A percentile compares a stretch with the other conserved stretches of the same genome.
phyloP scores from a whole-genome alignment of 2,888 invertebrate genomes.

The Aphidoletes aphidimyza region DNA sequence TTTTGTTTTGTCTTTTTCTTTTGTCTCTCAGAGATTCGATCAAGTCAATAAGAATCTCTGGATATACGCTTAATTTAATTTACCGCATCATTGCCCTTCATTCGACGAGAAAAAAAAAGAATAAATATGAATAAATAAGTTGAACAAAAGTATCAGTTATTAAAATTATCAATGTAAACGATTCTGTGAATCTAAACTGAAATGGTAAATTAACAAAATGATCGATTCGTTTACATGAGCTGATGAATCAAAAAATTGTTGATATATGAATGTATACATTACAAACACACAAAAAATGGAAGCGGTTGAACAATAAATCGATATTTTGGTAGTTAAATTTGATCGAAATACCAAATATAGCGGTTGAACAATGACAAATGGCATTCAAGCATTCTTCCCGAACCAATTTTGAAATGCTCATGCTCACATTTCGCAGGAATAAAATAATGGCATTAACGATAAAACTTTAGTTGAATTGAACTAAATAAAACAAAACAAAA shows the following conservation, averaged over 20 bases:
- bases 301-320: conserved; percentile 9
- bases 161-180: background rate
- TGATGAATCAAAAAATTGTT: background rate
- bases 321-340: background rate
- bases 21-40: background rate
- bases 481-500: conserved; percentile 18
- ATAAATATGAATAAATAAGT: background rate
- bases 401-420: conserved; percentile 1
- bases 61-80: conserved; percentile 38
- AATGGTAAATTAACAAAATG: background rate
- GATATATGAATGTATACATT: background rate
- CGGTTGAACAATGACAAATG: background rate
- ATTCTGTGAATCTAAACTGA: conserved; percentile 1
- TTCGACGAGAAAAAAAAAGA: background rate
- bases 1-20: too few relatives aligned
- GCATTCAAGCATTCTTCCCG: conserved; percentile 11
- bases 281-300: background rate
- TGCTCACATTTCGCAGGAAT: background rate
- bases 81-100: conserved; percentile 37
- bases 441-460: too few relatives aligned
- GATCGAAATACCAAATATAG: background rate
- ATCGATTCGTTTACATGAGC: too few relatives aligned
- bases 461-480: background rate
- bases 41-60: background rate
- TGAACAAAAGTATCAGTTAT: background rate